Base-by-base conservation (phyloP, 2,113 vertebrate genomes). In the Peromyscus californicus region DNA sequence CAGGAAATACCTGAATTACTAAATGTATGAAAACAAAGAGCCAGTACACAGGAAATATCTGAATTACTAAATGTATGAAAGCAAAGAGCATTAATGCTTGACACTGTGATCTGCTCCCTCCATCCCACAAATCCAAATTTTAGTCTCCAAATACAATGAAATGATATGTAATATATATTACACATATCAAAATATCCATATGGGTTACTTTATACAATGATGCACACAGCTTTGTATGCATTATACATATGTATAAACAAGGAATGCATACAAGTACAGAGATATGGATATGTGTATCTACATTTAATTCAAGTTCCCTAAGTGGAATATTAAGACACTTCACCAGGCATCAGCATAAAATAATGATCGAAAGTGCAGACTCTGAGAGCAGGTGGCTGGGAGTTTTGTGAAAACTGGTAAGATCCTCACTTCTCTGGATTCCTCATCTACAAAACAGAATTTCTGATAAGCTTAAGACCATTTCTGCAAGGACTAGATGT, bases 291-390 rank as follows among this genome's bases (percentile, higher is more conserved):
- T 8, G 48, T 45, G 24, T 42, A 9, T 82, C 76, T 48, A 16
- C 39, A 45, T 67, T 96, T 80, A 45, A 91, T 70, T 85, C 33
- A 80, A 93, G 67, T 42, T 95, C 17, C 69, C n/a, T 83, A 82
- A 3, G 12, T 42, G 45, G 26, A 94, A 72, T 82, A 90, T 65
- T 54, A 95, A 45, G 21, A 91, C 63, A 26, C 21, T 7, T 65
- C 26, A 57, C 15, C 36, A 54, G 7, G 31, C 93, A 69, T n/a
- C 82, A 97, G 9, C 21, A 80, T 36, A 80, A 93, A 8, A 67
- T 22, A 79, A 88, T 29, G 36, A 33, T 42, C 45, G 36, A 59
- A 85, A 85, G 45, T 17, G 22, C 36, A 69, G 19, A 3, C 54
- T 91, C 78, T 87, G 9, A 92, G n/a, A 63, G n/a, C 61, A 89